Conservation (phyloP, 2,797 vertebrate species). For the Malurus leucopterus region DNA sequence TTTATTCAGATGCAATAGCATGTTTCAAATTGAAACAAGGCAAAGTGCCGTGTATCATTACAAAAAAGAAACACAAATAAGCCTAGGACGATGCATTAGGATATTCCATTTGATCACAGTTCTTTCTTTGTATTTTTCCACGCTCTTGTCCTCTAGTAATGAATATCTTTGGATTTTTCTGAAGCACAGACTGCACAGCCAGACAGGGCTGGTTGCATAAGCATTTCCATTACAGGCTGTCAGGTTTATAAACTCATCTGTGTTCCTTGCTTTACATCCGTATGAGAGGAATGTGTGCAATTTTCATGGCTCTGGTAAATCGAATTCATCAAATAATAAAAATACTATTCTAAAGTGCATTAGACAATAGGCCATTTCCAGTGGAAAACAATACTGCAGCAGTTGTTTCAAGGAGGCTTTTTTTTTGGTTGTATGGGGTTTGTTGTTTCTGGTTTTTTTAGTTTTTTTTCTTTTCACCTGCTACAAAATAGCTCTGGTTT, state of each 20-base stretch:
- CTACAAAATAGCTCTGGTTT: conserved; percentile 21
- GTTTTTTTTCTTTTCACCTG: not conserved
- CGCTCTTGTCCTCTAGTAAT: not conserved
- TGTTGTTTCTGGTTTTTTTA: not conserved
- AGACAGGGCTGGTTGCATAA: not conserved
- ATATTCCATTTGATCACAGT: not conserved
- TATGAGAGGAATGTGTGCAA: not conserved
- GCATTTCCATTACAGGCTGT: not conserved
- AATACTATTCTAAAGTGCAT: conserved; percentile 18
- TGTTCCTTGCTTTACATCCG: not conserved
- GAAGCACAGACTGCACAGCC: not conserved
- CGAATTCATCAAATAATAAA: conserved; percentile 20
- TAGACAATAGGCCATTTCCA: conserved; percentile 14
- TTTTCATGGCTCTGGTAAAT: conserved; percentile 4
- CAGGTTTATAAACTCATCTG: conserved; percentile 33
- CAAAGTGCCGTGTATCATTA: not conserved
- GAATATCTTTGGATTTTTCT: not conserved
- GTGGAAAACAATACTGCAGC: conserved; percentile 16
- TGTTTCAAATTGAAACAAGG: conserved; percentile 17
- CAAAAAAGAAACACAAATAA: conserved; percentile 22
- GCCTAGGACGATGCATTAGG: not conserved
- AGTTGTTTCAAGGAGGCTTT: not conserved
- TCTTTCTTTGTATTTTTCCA: not conserved
- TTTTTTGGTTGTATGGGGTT: not conserved
- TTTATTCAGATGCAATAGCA: not conserved